Base-by-base conservation (phyloP, 2,113 vertebrate species). In the Glaucidium brasilianum region DNA sequence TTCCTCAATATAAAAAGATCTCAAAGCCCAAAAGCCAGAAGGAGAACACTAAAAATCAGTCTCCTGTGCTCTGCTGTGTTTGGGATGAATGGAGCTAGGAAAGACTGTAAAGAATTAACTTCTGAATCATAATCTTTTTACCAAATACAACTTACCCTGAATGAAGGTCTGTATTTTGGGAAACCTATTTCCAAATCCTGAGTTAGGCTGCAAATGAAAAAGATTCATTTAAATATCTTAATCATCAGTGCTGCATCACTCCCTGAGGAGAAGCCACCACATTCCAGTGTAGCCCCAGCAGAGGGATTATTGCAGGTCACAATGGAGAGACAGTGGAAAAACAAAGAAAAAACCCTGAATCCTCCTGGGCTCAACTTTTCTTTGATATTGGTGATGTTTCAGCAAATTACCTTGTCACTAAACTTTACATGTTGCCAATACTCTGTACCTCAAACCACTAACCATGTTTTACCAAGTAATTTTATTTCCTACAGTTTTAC, bases 271-370 rank as follows among this genome's bases (percentile, higher is more conserved):
- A 87, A 85, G 86, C 85, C 7, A 26, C 58, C 20, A 2, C 93
- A 94, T 95, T 95, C 93, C 96, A 88, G 78, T 76, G 90, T 58
- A 85, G 93, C 96, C 95, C 89, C 91, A 94, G 56, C 29, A 43
- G 78, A 96, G 81, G 66, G 93, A 96, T 96, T 96, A 96, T 79
- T 95, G 92, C 78, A 95, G 94, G 93, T 93, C 94, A 97, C 67
- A 88, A 79, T 27, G 1, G 7, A 88, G 47, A 95, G 62, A 85
- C 80, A 45, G 22, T 88, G 53, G 27, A 85, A 91, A 94, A 92
- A 96, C 77, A 96, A 90, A 91, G 35, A 30, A 75, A 95, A 91
- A 88, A 21, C 27, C 45, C 56, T 41, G 26, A 92, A 86, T 72
- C 32, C 47, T 88, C 60, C 79, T 26, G 12, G 34, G 52, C 25